Evolutionary conservation across 1,140 invertebrate genomes (phyloP), one percentile per base, ranked within the genome.

Genomic region (Apolygus lucorum): DNA sequence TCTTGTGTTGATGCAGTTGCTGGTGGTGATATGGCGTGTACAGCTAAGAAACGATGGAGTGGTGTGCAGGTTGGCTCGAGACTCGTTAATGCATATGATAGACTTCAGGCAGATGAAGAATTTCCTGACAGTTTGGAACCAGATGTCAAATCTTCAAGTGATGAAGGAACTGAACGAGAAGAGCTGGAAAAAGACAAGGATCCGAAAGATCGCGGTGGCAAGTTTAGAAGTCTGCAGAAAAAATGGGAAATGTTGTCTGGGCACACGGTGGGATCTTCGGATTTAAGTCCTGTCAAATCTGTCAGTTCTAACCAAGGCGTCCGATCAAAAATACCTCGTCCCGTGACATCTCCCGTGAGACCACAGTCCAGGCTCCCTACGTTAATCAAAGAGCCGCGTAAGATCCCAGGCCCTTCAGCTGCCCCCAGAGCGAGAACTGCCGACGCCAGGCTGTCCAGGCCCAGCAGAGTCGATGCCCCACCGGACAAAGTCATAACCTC

Each of bases 241-340:
- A 91, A 92, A 76, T 95, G 91, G 92, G 92, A 95, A 78, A 83
- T 89, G 77, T 82, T 92, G 70, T 72, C 70, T 22, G 67, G 70
- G 2, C 69, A 52, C 28, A 68, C 68, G 24, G 71, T 42, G 17
- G 4, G 28, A 28, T 24, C 62, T 2, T 67, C 71, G 21, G 34
- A 24, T 70, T 49, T 21, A 14, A 72, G 71, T 28, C 73, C 73
- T 62, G 71, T 74, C 24, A 74, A 74, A 69, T 69, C 72, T 2
- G 52, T 28, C 59, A 71, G 70, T 27, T 28, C 29, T 1, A 69
- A 2, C 52, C 29, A 2, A 67, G 67, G 27, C 63, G 54, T 11
- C 68, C 71, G 24, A 73, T 90, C 88, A 1, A 85, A 86, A 73
- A 90, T 90, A 75, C 89, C 89, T 8, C 78, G 88, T 26, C 84